phyloP scores from a whole-genome alignment of 2,113 vertebrate species.

The Psophia crepitans region DNA sequence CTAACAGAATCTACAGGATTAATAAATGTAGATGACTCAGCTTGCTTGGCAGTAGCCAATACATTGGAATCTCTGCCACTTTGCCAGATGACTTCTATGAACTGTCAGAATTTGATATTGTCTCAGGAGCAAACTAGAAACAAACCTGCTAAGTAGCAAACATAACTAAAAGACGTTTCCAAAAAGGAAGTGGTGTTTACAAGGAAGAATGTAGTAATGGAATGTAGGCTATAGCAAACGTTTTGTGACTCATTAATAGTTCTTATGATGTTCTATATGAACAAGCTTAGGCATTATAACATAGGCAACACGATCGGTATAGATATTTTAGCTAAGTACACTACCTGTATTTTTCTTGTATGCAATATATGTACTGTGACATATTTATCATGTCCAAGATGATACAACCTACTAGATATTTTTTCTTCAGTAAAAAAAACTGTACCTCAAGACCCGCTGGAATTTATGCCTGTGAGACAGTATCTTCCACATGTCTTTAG shows the following conservation, averaged over 20 bases:
- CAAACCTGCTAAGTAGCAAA: not conserved
- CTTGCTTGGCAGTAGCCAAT: not conserved
- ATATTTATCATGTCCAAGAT: not conserved
- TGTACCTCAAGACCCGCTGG: not conserved
- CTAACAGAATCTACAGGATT: not conserved
- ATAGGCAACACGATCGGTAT: not conserved
- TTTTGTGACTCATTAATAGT: not conserved
- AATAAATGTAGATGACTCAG: not conserved
- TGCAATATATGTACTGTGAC: not conserved
- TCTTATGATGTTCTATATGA: not conserved
- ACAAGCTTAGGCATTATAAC: not conserved
- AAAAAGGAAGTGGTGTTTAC: not conserved
- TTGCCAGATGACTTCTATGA: not conserved
- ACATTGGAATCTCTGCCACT: not conserved
- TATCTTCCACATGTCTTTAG: accelerated
- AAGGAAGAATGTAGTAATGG: not conserved
- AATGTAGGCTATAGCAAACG: not conserved
- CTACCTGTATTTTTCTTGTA: not conserved
- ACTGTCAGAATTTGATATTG: not conserved
- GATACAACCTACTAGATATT: not conserved
- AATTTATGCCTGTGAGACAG: not conserved
- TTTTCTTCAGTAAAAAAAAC: not conserved
- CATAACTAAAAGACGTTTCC: not conserved
- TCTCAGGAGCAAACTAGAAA: not conserved
- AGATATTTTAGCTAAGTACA: not conserved